These are phyloP conservation scores for Apoda limacodes DNA, from an alignment of 2,888 invertebrate genomes.

Conservation along the genomic window DNA sequence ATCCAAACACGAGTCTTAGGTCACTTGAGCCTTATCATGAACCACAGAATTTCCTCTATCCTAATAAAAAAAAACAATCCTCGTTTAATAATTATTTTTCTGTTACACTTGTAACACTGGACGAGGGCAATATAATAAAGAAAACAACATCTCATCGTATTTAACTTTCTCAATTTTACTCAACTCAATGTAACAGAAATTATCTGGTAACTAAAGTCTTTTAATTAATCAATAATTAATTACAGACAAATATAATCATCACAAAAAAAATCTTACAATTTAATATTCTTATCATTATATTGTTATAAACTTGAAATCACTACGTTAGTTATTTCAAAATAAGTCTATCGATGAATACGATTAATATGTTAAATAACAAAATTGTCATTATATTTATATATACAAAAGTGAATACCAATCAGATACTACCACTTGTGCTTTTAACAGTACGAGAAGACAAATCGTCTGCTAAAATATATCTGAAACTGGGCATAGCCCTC, in stretches of 20 bases:
- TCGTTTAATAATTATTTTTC: no score
- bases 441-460: constrained; percentile 50
- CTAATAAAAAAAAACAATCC: constrained; percentile 24
- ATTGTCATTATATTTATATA: constrained; percentile 52
- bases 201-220: constrained; percentile 64
- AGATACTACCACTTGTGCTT: constrained; percentile 50
- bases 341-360: constrained; percentile 57
- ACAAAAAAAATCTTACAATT: constrained; percentile 43
- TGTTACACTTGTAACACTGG: no score
- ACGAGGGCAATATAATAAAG: constrained; percentile 50
- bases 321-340: constrained; percentile 57
- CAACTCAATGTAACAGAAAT: constrained; percentile 61
- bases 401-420: constrained; percentile 54
- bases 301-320: constrained; percentile 54
- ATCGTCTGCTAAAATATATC: constrained; percentile 46
- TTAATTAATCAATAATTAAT: no score
- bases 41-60: no score
- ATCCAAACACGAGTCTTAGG: no score
- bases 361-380: constrained; percentile 66
- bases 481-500: constrained; percentile 25
- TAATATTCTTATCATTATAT: constrained; percentile 40
- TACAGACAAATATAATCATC: constrained; percentile 57
- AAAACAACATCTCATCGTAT: constrained; percentile 60
- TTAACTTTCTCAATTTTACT: constrained; percentile 61
- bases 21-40: no score